Evolutionary conservation across 2,113 vertebrate species (phyloP).

Genomic region (Passer domesticus): DNA sequence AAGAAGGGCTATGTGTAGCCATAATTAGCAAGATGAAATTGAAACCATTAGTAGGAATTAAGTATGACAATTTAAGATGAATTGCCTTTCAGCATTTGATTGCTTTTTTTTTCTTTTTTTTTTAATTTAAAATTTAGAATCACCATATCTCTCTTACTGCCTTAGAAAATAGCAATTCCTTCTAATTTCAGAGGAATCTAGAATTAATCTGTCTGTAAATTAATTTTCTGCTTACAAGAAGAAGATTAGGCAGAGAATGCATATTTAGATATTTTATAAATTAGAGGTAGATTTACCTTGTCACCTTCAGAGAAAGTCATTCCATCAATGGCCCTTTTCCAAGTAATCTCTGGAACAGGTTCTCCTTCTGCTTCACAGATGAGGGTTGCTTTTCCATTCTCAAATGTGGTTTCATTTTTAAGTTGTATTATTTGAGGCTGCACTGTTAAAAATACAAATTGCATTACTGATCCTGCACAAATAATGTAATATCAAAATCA

Average conservation of each 20-base stretch:
- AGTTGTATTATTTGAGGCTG: slow-evolving; percentile 96
- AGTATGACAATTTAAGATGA: background rate
- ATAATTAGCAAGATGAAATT: background rate
- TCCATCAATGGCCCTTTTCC: slow-evolving; percentile 91
- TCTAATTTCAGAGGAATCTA: background rate
- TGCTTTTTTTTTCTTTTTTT: background rate
- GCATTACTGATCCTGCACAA: slow-evolving; percentile 56
- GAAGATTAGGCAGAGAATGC: background rate
- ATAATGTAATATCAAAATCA: background rate
- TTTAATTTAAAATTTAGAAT: background rate
- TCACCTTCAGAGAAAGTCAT: slow-evolving; percentile 86
- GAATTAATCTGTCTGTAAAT: background rate
- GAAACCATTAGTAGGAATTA: background rate
- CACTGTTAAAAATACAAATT: slow-evolving; percentile 85
- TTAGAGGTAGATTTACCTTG: slow-evolving; percentile 81
- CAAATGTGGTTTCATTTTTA: slow-evolving; percentile 91
- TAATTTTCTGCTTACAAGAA: background rate
- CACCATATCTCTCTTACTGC: background rate
- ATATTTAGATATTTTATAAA: background rate
- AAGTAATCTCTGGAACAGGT: slow-evolving; percentile 92
- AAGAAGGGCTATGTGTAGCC: background rate
- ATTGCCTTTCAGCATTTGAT: background rate
- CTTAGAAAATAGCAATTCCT: background rate
- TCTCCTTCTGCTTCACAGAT: slow-evolving; percentile 94
- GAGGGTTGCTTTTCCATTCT: slow-evolving; percentile 90